Evolutionary conservation across 2,113 vertebrate species (phyloP).

Genomic region (Tichodroma muraria): DNA sequence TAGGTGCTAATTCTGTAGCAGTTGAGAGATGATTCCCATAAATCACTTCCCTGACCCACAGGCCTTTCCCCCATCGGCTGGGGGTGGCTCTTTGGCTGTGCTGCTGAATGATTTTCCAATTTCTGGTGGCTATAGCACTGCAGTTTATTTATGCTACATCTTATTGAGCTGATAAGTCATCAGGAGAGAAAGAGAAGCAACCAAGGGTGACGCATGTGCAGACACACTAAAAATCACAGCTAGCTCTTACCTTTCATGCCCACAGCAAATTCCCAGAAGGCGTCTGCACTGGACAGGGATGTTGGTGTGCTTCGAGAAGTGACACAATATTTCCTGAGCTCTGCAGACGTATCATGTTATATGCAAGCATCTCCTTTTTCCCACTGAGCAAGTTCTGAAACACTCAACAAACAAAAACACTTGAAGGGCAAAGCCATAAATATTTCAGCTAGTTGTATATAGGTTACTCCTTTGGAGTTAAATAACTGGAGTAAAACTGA

Average conservation of each 20-base stretch:
- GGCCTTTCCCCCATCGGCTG: neutral
- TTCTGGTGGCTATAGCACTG: neutral
- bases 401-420: neutral
- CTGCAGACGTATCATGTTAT: neutral
- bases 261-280: neutral
- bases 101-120: neutral
- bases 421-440: neutral
- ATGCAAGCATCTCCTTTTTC: neutral
- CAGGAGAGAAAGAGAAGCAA: neutral
- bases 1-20: neutral
- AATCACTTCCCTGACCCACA: neutral
- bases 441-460: neutral
- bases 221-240: neutral
- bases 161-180: neutral
- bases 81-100: neutral
- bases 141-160: neutral
- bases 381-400: neutral
- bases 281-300: neutral
- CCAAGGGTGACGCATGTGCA: neutral
- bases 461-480: neutral
- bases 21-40: neutral
- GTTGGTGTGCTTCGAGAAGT: neutral
- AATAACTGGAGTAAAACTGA: neutral
- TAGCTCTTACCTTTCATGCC: neutral
- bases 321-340: neutral